A percentile compares a stretch with the other conserved stretches of the same genome.
Evolutionary conservation across 2,113 vertebrate species (phyloP).

Genomic region (Trogon melanurus): DNA sequence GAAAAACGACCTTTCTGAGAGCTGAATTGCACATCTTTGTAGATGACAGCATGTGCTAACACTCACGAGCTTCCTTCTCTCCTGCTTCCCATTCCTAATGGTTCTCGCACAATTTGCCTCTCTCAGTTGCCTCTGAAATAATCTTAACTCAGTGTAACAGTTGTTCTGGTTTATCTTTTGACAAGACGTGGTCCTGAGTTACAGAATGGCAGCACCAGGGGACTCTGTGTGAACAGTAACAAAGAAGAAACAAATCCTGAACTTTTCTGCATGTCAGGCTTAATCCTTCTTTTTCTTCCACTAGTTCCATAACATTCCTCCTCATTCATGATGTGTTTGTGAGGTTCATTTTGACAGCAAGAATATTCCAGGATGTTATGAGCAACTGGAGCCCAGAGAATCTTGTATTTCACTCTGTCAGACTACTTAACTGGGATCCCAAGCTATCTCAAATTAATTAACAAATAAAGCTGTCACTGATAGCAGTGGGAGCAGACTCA

Average conservation of each 20-base stretch:
- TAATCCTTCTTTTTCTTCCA: not conserved
- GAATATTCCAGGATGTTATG: not conserved
- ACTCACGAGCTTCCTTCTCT: not conserved
- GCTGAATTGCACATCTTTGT: not conserved
- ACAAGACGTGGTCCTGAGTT: not conserved
- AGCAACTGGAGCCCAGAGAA: not conserved
- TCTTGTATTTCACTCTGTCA: not conserved
- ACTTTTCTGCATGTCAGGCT: not conserved
- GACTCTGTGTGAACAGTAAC: not conserved
- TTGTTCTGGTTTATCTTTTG: not conserved
- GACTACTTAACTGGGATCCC: not conserved
- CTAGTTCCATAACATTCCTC: not conserved
- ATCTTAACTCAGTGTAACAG: not conserved
- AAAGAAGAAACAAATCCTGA: not conserved
- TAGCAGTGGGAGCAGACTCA: not conserved
- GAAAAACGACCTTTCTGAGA: not conserved
- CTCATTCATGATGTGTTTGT: accelerated
- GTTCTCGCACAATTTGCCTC: not conserved
- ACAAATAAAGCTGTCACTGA: not conserved
- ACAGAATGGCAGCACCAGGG: not conserved
- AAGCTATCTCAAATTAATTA: not conserved
- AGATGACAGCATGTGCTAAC: not conserved
- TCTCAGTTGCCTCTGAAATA: not conserved
- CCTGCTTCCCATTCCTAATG: not conserved
- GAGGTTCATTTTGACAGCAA: not conserved